Base-by-base conservation (phyloP, 1,140 invertebrate genomes). In the Ceratosolen solmsi region DNA sequence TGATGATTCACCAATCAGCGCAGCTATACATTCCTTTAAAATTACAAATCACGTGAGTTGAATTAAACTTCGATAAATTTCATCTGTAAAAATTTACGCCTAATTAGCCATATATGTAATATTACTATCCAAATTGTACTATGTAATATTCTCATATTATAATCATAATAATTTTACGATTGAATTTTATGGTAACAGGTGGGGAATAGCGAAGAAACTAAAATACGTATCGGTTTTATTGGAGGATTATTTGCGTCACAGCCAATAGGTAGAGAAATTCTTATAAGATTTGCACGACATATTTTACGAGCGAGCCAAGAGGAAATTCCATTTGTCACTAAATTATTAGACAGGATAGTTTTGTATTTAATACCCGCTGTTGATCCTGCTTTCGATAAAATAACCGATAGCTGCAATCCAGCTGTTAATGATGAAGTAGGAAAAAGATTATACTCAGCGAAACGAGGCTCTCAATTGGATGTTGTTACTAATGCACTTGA, bases 241-340 rank as follows among this genome's bases (percentile, higher is more conserved):
- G 97, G 97, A 49, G 96, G 96, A 36, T 87, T 98, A 41, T 96
- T 96, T 88, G 95, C 94, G 9, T 95, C 96, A 13, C 96, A 98
- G 86, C 95, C 96, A 1, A 89, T 96, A 22, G 97, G 97, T 0
- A 93, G 96, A 80, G 97, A 99, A 90, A 93, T 99, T 46, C 89
- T 96, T 0, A 87, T 98, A 0, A 94, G 97, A 88, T 92, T 99
- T 68, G 94, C 95, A 0, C 93, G 96, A 0, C 97, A 99, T 92
- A 91, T 99, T 22, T 87, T 95, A 15, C 94, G 92, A 74, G 96
- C 95, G 1, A 94, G 95, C 88, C 89, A 92, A 56, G 91, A 94
- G 38, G 93, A 94, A 15, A 93, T 97, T 87, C 93, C 93, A 0
- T 88, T 92, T 1, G 94, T 95, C 36, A 89, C 92, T 2, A 90